Base-by-base conservation (phyloP, 2,888 invertebrate species). In the Apamea crenata region DNA sequence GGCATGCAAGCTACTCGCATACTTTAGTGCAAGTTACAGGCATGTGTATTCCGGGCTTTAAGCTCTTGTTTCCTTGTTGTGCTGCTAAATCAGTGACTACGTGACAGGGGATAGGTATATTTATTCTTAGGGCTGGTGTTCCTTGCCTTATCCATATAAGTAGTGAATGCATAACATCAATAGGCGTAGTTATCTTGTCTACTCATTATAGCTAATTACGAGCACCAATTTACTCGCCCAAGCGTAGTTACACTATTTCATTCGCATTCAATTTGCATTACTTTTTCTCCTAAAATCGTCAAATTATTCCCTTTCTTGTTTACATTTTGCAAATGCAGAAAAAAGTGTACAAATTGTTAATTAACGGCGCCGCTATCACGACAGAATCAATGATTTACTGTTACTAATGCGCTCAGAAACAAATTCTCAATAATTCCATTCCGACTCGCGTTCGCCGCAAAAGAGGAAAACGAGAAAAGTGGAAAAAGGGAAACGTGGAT, bases 401-500 rank as follows among this genome's bases (percentile, higher is more conserved):
- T 80, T 73, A 78, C 80, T 82, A 83, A 87, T 83, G 84, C 74
- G 77, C 83, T 82, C 75, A 76, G 81, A 80, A 85, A 87, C 79
- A 84, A 88, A 86, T 85, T 89, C 82, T 82, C 84, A 85, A 88
- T 87, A 87, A 86, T 82, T 78, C 80, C 69, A 77, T 87, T 84
- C 70, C 81, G 61, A 74, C 86, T 89, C 87, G 85, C 86, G 66
- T 85, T 84, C 79, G 80, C 85, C 80, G 83, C 87, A 88, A 91
- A 87, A 87, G 87, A 91, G 89, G 88, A 89, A 91, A 88, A 87
- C 88, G 86, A 89, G 90, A 90, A 87, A 84, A 90, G 90, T 91
- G 88, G 90, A 89, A 91, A 92, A 90, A 91, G 87, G 90, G 90
- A 92, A 91, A 91, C 87, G 86, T 79, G 91, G 88, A 90, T 87